Base-by-base conservation (phyloP, 2,888 invertebrate species). In the Caenorhabditis sp. region DNA sequence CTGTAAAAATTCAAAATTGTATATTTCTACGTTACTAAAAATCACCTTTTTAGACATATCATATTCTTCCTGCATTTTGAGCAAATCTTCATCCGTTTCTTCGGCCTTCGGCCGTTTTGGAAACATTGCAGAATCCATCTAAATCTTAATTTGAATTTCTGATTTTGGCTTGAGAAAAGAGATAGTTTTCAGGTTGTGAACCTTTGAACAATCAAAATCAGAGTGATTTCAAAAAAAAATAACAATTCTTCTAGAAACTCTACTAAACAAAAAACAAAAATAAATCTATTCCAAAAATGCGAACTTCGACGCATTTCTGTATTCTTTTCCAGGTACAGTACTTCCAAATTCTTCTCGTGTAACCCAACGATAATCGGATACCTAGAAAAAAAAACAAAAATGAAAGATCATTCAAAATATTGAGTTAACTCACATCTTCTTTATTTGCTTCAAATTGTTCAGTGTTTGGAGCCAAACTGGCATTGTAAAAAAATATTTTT, bases 401-500 rank as follows among this genome's bases (percentile, higher is more conserved):
- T 6, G 31, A 31, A 31, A 31, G 5, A 31, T 31, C n/a, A n/a
- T n/a, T n/a, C n/a, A n/a, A n/a, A n/a, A n/a, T n/a, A n/a, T n/a
- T n/a, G n/a, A n/a, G n/a, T n/a, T n/a, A n/a, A n/a, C n/a, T 12
- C 21, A 84, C 72, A 50, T 72, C 74, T 3, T 81, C 69, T 10
- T 65, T 58, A 68, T 80, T 84, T 66, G 81, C 68, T 2, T 59
- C 14, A 31, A 82, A 73, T 43, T 73, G 76, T 17, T 55, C 24
- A 12, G 67, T 57, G 3, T 53, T 62, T 17, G 61, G 58, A 5
- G 54, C 31, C 23, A 77, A 23, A 26, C 54, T 61, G 1, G 83
- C 80, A n/a, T 59, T 49, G 63, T 70, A 83, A 66, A 83, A 77
- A 73, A 85, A 85, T 43, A 85, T 73, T 74, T 85, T 76, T n/a